These are phyloP conservation scores for Zoanthus solanderi DNA, from an alignment of 92 coral and sea anemone species.

Conservation along the genomic window DNA sequence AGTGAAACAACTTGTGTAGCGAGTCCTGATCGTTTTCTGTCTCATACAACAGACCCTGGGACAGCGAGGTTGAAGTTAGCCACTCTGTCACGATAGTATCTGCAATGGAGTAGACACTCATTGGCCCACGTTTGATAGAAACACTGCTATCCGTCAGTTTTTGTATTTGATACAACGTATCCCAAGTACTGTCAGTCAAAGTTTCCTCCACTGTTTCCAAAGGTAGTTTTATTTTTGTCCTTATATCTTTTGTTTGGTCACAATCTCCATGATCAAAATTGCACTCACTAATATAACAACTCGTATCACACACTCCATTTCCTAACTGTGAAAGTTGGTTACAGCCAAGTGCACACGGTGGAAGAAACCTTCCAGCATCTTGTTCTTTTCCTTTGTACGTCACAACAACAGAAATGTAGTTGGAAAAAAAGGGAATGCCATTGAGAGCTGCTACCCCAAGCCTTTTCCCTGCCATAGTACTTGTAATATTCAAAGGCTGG, in stretches of 20 bases:
- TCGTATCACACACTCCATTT: constrained; percentile 60
- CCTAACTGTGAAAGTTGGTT: constrained; percentile 44
- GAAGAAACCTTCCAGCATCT: constrained; percentile 50
- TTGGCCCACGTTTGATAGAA: constrained; percentile 56
- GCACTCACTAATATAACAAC: constrained; percentile 58
- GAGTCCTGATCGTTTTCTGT: background rate
- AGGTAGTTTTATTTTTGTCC: constrained; percentile 2
- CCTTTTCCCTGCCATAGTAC: constrained; percentile 56
- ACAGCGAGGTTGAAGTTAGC: constrained; percentile 5
- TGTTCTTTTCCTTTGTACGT: constrained; percentile 15
- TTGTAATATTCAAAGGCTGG: constrained; percentile 54
- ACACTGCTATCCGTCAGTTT: constrained; percentile 51
- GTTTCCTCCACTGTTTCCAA: background rate
- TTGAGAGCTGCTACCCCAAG: constrained; percentile 39
- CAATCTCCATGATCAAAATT: constrained; percentile 63
- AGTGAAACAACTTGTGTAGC: constrained; percentile 15
- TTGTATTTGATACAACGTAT: constrained; percentile 49
- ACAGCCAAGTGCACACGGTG: constrained; percentile 66
- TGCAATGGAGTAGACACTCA: constrained; percentile 60
- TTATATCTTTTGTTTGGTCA: background rate
- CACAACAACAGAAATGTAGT: constrained; percentile 37
- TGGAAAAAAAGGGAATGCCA: constrained; percentile 24
- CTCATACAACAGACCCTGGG: constrained; percentile 42
- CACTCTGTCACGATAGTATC: constrained; percentile 44
- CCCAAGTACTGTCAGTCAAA: constrained; percentile 41